These are phyloP conservation scores for Aporophyla lueneburgensis DNA, from an alignment of 2,888 invertebrate genomes.

Conservation along the genomic window DNA sequence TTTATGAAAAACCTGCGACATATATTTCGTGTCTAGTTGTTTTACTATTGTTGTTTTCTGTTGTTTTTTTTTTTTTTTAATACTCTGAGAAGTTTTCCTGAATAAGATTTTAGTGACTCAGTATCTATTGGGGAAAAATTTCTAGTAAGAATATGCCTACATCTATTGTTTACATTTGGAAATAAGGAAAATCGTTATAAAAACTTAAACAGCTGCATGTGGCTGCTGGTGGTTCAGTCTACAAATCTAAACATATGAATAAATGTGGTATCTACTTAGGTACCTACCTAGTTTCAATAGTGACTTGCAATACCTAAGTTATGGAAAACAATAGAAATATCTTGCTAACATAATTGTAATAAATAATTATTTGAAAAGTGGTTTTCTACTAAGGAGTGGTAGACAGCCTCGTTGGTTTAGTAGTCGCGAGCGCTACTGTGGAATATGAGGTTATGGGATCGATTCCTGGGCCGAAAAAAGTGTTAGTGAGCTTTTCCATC, in stretches of 20 bases:
- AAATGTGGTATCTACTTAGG: background rate
- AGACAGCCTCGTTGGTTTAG: background rate
- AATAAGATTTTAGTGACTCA: background rate
- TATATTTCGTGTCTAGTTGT: background rate
- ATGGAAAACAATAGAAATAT: conserved; percentile 4
- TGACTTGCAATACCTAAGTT: background rate
- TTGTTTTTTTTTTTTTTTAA: no score
- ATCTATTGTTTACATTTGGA: background rate
- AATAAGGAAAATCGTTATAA: conserved; percentile 9
- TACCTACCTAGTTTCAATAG: background rate
- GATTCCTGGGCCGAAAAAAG: no score
- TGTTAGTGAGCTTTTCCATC: no score
- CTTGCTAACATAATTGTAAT: background rate
- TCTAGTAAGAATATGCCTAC: background rate
- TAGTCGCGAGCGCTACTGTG: background rate
- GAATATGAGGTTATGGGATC: no score
- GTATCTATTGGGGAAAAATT: background rate
- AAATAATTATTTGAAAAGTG: background rate
- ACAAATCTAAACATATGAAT: conserved; percentile 1
- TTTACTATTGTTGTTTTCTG: no score
- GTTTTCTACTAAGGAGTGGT: background rate
- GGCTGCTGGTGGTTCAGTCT: no score
- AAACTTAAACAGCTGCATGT: background rate
- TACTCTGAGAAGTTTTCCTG: background rate
- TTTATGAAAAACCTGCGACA: no score